Conservation (phyloP, 2,888 invertebrate genomes). For the Thelaira solivaga region DNA sequence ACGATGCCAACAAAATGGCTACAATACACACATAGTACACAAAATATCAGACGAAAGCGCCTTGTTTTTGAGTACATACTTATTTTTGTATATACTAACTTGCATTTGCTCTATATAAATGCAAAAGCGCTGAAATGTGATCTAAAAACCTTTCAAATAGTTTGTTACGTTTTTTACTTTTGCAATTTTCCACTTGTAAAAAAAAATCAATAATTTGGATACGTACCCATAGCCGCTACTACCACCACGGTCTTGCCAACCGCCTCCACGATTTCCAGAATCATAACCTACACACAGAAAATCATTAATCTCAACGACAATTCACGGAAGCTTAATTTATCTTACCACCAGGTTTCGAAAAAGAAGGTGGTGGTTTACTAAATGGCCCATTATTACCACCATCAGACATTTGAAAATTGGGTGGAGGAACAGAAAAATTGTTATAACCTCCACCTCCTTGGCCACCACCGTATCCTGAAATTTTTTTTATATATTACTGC, state of each 20-base stretch:
- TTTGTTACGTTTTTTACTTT: conserved; percentile 46
- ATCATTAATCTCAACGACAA: neutral
- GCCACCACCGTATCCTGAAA: conserved; percentile 64
- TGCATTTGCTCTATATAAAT: too few species aligned
- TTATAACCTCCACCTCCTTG: conserved; percentile 70
- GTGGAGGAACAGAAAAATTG: conserved; percentile 76
- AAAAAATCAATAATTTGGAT: conserved; percentile 32
- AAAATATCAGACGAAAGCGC: neutral
- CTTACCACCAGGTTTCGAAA: conserved; percentile 72
- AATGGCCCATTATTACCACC: conserved; percentile 73
- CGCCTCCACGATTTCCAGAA: conserved; percentile 68
- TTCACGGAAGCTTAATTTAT: neutral
- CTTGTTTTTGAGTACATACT: too few species aligned
- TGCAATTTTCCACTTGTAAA: conserved; percentile 54
- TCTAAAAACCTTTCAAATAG: neutral
- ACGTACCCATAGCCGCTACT: conserved; percentile 74
- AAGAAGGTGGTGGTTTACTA: conserved; percentile 75
- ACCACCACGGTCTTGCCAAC: conserved; percentile 71
- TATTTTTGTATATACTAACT: too few species aligned
- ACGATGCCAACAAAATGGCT: conserved; percentile 54
- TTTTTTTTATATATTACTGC: neutral
- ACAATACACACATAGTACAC: conserved; percentile 8
- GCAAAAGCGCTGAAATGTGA: too few species aligned
- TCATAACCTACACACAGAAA: conserved; percentile 70
- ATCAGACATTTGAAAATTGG: conserved; percentile 74